Evolutionary conservation across 2,888 invertebrate genomes (phyloP).

Genomic region (Prosapia bicincta): DNA sequence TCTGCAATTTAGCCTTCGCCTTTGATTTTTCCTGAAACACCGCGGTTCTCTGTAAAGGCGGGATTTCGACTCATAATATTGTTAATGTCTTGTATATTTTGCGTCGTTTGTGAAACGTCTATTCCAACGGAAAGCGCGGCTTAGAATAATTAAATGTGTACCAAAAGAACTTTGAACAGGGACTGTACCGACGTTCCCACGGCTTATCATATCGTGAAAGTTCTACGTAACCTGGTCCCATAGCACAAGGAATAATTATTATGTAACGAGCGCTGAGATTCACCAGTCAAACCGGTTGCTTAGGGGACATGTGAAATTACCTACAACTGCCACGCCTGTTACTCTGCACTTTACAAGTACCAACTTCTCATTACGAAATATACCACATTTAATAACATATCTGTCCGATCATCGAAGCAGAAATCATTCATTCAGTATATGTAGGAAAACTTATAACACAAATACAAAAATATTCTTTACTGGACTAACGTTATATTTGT

Average conservation of each 20-base stretch:
- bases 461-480: too few species aligned
- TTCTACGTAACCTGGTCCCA: constrained; percentile 20
- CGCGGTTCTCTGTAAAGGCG: too few species aligned
- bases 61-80: too few species aligned
- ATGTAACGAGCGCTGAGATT: constrained; percentile 24
- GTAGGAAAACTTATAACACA: too few species aligned
- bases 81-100: too few species aligned
- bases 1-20: too few species aligned
- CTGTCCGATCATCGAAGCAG: background rate
- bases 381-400: background rate
- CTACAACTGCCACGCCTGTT: background rate
- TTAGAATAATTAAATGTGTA: background rate
- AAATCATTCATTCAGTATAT: too few species aligned
- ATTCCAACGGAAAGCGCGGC: background rate
- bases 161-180: background rate
- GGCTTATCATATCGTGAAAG: constrained; percentile 23
- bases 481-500: too few species aligned
- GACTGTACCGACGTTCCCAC: constrained; percentile 23
- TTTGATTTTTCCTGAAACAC: too few species aligned
- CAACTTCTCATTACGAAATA: background rate
- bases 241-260: constrained; percentile 27
- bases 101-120: too few species aligned
- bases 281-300: constrained; percentile 25
- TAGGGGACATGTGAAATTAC: background rate
- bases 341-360: background rate